Evolutionary conservation across 2,797 vertebrate genomes (phyloP), one percentile per base, ranked within the genome.

Genomic region (Spinus pinus): DNA sequence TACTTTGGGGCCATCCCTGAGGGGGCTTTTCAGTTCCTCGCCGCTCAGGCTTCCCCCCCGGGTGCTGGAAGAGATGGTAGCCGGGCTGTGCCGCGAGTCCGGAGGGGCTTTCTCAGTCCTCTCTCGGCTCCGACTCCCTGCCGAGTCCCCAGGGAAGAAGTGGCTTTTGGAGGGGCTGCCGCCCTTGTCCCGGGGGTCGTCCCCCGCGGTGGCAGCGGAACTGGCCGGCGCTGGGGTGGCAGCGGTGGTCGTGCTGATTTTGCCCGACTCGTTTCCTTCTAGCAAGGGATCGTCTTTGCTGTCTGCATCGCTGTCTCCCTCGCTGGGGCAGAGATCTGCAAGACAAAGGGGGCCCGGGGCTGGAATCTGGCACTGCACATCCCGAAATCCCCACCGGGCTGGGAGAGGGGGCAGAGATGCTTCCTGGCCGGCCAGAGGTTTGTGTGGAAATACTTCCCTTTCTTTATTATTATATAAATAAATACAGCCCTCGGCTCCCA

Each of bases 261-360:
- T 99, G 77, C 98, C 98, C 2, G 98, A 98, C 72, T 99, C 99
- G 17, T 97, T 98, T 22, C 97, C 98, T 50, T 99, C 99, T 20
- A 98, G 98, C 75, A 97, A 85, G 69, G 98, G 98, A 14, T 97
- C 98, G n/a, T 99, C 99, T 97, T 99, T 99, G 80, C 99, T 99
- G 81, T 99, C 99, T 0, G 99, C 98, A 27, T 99, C 99, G 88
- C 99, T 99, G 88, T 99, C 99, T 12, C 98, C 99, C 20, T 99
- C 99, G 85, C 99, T 99, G 97, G 99, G 98, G 17, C 99, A 99
- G 94, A 99, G 98, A 97, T 99, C 99, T 99, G 91, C 54, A 50
- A 83, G 56, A 79, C 70, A 53, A 77, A 37, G 30, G 54, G 30
- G 58, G 64, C 80, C 81, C 25, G 16, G 30, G 41, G 90, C 56